Evolutionary conservation across 2,113 vertebrate species (phyloP), one percentile per base, ranked within the genome.

Genomic region (Gracilinanus agilis): DNA sequence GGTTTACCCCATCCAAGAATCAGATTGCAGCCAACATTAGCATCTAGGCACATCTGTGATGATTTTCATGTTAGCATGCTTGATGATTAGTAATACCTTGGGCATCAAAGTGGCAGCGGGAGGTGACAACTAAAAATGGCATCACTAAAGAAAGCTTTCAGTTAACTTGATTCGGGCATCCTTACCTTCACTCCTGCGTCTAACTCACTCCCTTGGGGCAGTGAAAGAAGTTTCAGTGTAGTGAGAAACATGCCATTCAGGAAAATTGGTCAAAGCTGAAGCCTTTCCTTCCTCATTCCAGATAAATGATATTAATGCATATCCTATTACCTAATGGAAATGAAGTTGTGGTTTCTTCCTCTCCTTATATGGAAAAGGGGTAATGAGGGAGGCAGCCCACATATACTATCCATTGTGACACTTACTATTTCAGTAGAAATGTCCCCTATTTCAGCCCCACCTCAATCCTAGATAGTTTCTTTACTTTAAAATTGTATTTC

Each of bases 251-350:
- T 5, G 90, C 93, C 91, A 9, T 94, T 97, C 90, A 97, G 95
- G 88, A 91, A 95, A 93, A 94, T 92, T 54, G 95, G 95, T 91
- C 53, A 94, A 92, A 93, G 0, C 2, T 75, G 49, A 96, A 95
- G 93, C 83, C 29, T 44, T 58, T 89, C 44, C 93, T 98, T 98
- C 98, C 98, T 95, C 97, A 97, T 98, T 98, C 97, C 94, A 94
- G 55, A 89, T 91, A 98, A 98, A 96, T 98, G 95, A 92, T 0
- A 0, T n/a, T 90, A 90, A 89, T n/a, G 9, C 92, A 95, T n/a
- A 93, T 94, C 93, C 83, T 44, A 40, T 96, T 97, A 95, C 97
- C 90, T 97, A 95, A 97, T 91, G 55, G 21, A 1, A 53, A 25
- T 92, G 34, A 9, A 54, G 3, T 91, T 97, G 9, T 96, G 90